A percentile compares a stretch with the other conserved stretches of the same genome.
Conservation (phyloP, 2,113 vertebrate genomes). For the Cavia porcellus region DNA sequence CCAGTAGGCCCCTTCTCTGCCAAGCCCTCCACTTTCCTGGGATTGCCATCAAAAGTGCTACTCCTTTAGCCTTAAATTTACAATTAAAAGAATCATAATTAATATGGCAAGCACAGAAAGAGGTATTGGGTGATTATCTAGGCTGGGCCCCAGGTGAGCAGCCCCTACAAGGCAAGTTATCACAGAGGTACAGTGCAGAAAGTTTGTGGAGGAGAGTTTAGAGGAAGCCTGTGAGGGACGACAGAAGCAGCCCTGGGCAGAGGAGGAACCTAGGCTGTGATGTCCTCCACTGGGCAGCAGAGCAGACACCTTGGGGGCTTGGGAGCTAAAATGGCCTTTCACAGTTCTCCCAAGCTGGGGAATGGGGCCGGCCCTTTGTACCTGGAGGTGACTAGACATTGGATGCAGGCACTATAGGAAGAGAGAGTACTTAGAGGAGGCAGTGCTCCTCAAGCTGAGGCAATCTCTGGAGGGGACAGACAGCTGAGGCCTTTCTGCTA, state of each 20-base stretch:
- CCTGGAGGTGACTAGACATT: neutral
- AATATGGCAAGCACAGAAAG: neutral
- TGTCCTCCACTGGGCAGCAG: neutral
- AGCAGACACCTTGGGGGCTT: neutral
- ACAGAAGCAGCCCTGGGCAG: neutral
- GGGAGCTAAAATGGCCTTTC: neutral
- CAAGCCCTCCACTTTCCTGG: neutral
- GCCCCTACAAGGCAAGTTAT: neutral
- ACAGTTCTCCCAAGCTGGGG: neutral
- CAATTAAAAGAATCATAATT: neutral
- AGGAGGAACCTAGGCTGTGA: neutral
- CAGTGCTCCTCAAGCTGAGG: neutral
- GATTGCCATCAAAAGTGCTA: neutral
- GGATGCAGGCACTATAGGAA: neutral
- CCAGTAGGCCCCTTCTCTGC: neutral
- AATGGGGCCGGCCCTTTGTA: neutral
- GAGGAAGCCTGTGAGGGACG: neutral
- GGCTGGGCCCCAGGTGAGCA: neutral
- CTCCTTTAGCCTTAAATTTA: conserved; percentile 15
- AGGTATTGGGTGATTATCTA: neutral
- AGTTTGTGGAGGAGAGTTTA: neutral
- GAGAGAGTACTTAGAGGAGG: neutral
- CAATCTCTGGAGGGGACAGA: neutral
- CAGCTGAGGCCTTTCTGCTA: neutral
- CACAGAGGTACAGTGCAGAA: neutral